Evolutionary conservation across 2,888 invertebrate genomes (phyloP).

Genomic region (Drosophila niveifrons): DNA sequence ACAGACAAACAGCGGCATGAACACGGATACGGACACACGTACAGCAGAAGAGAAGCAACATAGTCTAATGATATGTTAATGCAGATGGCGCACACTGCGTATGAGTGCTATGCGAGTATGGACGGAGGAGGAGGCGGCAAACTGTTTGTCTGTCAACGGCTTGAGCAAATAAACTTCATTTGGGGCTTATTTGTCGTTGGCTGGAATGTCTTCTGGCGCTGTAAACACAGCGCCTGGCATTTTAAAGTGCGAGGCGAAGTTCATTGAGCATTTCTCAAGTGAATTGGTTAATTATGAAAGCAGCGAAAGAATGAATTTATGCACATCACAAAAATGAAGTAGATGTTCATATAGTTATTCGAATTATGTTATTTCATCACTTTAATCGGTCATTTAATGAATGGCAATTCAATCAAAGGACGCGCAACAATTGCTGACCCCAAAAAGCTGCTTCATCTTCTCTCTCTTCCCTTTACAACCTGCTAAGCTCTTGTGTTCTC

Average conservation of each 20-base stretch:
- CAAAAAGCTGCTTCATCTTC: slow-evolving; percentile 3
- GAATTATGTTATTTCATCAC: slow-evolving; percentile 1
- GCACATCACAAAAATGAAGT: neutral
- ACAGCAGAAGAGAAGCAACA: slow-evolving; percentile 5
- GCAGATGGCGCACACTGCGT: slow-evolving; percentile 76
- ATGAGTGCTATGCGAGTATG: slow-evolving; percentile 59
- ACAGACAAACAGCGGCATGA: slow-evolving; percentile 51
- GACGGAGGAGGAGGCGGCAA: slow-evolving; percentile 35
- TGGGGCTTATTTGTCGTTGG: slow-evolving; percentile 57
- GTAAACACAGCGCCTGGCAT: slow-evolving; percentile 49
- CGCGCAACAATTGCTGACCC: slow-evolving; percentile 57
- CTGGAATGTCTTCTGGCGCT: slow-evolving; percentile 49
- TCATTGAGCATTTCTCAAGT: slow-evolving; percentile 51
- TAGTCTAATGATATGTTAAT: slow-evolving; percentile 74
- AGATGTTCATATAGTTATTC: neutral
- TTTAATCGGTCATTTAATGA: slow-evolving; percentile 31
- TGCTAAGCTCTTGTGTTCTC: slow-evolving; percentile 1
- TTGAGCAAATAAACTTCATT: slow-evolving; percentile 71
- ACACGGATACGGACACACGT: slow-evolving; percentile 24
- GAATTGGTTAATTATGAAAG: slow-evolving; percentile 53
- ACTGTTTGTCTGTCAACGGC: slow-evolving; percentile 78
- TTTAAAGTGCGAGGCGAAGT: slow-evolving; percentile 53
- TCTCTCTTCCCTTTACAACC: neutral
- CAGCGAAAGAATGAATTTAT: neutral
- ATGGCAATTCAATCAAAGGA: slow-evolving; percentile 63